phyloP scores from a whole-genome alignment of 2,113 vertebrate species.

The Oenanthe melanoleuca region DNA sequence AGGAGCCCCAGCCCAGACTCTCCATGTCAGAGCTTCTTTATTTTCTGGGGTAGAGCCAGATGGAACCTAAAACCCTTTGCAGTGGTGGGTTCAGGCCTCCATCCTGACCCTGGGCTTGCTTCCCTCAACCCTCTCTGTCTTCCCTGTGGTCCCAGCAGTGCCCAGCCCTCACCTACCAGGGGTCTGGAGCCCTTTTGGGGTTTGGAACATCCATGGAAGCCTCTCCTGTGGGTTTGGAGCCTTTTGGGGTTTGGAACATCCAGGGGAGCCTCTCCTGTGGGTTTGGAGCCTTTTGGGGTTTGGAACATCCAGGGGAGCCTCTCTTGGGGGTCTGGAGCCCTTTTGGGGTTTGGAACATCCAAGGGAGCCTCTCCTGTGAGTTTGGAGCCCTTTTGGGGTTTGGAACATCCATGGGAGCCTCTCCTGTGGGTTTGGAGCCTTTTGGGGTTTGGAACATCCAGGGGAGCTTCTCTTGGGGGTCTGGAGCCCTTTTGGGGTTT shows the following conservation, averaged over 20 bases:
- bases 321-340: not conserved
- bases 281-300: accelerated
- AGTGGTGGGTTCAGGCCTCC: not conserved
- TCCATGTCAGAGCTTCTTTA: not conserved
- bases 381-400: accelerated
- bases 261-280: not conserved
- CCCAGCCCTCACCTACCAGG: accelerated
- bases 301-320: not conserved
- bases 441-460: not conserved
- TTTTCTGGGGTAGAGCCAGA: not conserved
- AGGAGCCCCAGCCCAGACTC: not conserved
- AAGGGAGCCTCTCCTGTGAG: accelerated
- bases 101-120: not conserved
- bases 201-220: accelerated
- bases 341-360: not conserved
- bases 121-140: too few species aligned
- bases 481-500: accelerated
- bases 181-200: accelerated
- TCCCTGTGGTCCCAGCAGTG: too few species aligned
- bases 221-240: not conserved
- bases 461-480: not conserved
- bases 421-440: not conserved
- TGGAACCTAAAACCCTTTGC: not conserved
- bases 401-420: not conserved
- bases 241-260: accelerated